A percentile compares a stretch with the other conserved stretches of the same genome.
phyloP scores from a whole-genome alignment of 2,888 invertebrate species.

The Lasiommata megera region DNA sequence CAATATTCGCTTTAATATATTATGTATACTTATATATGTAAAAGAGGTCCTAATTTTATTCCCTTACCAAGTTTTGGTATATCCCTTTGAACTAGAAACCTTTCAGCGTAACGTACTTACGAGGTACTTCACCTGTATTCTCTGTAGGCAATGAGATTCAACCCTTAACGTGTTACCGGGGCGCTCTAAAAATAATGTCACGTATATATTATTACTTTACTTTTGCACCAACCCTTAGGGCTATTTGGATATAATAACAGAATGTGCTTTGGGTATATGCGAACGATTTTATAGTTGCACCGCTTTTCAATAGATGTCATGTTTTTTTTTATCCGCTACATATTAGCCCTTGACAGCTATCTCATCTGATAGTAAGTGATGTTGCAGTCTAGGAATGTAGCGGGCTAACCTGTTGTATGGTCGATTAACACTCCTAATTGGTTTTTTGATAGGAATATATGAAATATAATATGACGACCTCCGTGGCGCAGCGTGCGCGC shows the following conservation, averaged over 20 bases:
- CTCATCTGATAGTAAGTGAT: too few relatives aligned
- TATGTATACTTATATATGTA: background rate
- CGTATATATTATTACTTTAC: conserved; percentile 12
- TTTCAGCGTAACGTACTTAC: conserved; percentile 13
- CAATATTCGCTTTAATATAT: background rate
- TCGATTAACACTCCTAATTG: too few relatives aligned
- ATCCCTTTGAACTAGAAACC: conserved; percentile 20
- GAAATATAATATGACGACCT: too few relatives aligned
- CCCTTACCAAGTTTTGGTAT: conserved; percentile 20
- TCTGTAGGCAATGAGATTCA: conserved; percentile 21
- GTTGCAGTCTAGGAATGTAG: too few relatives aligned
- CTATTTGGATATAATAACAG: conserved; percentile 4
- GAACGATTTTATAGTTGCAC: too few relatives aligned
- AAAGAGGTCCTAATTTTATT: conserved; percentile 27
- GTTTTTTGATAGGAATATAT: too few relatives aligned
- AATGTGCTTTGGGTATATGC: background rate
- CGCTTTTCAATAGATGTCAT: too few relatives aligned
- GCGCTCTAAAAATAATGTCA: conserved; percentile 13
- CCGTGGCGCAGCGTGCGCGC: too few relatives aligned
- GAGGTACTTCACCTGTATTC: conserved; percentile 16
- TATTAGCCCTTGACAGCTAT: too few relatives aligned
- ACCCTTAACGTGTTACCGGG: conserved; percentile 11
- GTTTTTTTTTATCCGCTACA: too few relatives aligned
- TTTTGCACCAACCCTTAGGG: background rate
- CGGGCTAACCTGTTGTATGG: too few relatives aligned